Evolutionary conservation across 2,113 vertebrate genomes (phyloP).

Genomic region (Prinia subflava): DNA sequence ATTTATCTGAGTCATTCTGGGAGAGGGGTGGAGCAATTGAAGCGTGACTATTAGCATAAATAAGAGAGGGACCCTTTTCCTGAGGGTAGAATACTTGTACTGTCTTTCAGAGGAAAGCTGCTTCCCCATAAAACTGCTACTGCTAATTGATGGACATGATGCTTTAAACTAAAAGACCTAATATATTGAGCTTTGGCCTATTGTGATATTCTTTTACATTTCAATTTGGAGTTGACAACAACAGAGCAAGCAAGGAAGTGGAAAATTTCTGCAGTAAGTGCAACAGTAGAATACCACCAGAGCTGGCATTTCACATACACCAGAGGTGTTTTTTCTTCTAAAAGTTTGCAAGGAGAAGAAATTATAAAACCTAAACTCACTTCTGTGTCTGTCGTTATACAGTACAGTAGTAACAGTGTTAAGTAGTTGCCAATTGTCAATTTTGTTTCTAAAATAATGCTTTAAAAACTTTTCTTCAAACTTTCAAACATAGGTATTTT

Average conservation of each 20-base stretch:
- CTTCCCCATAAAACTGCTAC: not conserved
- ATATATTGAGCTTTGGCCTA: not conserved
- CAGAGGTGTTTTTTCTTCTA: not conserved
- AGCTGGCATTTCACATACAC: not conserved
- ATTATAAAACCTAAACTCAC: not conserved
- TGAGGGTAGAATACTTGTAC: not conserved
- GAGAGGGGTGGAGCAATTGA: constrained; percentile 67
- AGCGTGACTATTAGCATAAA: constrained; percentile 2
- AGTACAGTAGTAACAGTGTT: not conserved
- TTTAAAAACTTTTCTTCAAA: not conserved
- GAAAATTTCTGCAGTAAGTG: not conserved
- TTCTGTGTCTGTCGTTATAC: not conserved
- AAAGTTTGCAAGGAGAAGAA: not conserved
- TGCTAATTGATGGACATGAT: not conserved
- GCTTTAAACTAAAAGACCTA: not conserved
- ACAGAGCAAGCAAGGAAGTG: not conserved
- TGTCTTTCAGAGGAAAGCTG: not conserved
- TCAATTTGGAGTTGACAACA: not conserved
- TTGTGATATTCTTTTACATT: not conserved
- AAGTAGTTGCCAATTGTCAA: not conserved
- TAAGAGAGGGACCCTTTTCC: not conserved
- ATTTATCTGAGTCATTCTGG: constrained; percentile 75
- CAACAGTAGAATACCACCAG: not conserved
- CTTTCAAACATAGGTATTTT: not conserved
- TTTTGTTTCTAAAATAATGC: not conserved